These are phyloP conservation scores for Chymomyza costata DNA, from an alignment of 1,140 invertebrate species.

Conservation along the genomic window DNA sequence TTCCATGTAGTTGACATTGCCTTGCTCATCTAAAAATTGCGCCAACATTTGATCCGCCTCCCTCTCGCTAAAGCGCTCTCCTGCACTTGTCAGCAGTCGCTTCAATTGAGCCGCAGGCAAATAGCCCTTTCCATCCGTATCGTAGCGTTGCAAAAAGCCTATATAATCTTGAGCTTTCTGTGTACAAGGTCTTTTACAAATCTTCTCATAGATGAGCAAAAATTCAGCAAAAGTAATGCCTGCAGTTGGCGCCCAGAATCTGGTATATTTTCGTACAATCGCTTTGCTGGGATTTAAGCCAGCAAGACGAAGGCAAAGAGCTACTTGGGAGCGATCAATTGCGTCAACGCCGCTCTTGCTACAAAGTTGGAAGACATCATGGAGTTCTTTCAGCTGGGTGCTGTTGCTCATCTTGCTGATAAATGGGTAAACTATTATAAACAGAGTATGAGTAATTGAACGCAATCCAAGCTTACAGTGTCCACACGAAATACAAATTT, in stretches of 20 bases:
- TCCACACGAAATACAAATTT: conserved; percentile 15
- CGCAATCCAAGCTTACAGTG: conserved; percentile 6
- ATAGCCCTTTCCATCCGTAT: conserved; percentile 94
- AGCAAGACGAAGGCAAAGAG: conserved; percentile 65
- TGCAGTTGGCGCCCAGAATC: conserved; percentile 1
- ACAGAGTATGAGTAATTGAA: neutral
- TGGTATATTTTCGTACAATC: conserved; percentile 68
- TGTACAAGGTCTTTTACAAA: conserved; percentile 1
- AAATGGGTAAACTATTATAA: neutral
- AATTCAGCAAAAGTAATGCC: conserved; percentile 46
- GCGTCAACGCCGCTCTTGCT: conserved; percentile 39
- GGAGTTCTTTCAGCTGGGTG: conserved; percentile 17
- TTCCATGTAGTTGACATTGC: conserved; percentile 89
- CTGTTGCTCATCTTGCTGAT: conserved; percentile 1
- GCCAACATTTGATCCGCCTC: conserved; percentile 96
- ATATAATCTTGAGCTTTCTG: conserved; percentile 28
- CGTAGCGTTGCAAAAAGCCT: conserved; percentile 83
- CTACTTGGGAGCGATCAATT: conserved; percentile 40
- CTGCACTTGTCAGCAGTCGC: conserved; percentile 96
- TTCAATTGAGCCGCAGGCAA: conserved; percentile 92
- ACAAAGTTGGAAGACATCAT: conserved; percentile 23
- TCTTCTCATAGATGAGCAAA: conserved; percentile 31
- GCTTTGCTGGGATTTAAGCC: conserved; percentile 74
- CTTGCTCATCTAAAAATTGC: conserved; percentile 92
- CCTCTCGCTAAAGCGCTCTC: conserved; percentile 91